Evolutionary conservation across 2,797 vertebrate species (phyloP), one percentile per base, ranked within the genome.

Genomic region (Siniperca undulata): DNA sequence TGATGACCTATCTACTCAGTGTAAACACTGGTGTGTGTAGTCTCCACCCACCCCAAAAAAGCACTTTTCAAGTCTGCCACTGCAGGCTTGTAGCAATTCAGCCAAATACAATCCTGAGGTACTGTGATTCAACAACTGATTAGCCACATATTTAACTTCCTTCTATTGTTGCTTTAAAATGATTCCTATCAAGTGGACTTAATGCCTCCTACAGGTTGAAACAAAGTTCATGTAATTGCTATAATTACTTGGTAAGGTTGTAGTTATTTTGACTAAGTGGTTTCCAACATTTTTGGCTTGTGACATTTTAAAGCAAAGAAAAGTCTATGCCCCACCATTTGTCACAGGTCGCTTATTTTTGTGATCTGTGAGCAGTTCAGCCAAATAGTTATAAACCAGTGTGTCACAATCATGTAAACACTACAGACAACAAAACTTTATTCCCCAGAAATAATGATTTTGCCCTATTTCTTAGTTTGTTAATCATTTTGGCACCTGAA

Each of bases 301-400:
- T 70, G 76, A 80, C 72, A 68, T 77, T 77, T 83, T 38, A 46
- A 66, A 65, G 48, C 7, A 36, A 55, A 58, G 16, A 20, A 46
- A 76, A 48, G 46, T 70, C 19, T n/a, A 9, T n/a, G 38, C 17
- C 22, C 20, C 13, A 4, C 2, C 1, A 55, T 68, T 72, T 53
- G 68, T 79, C 44, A 59, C n/a, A 22, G 80, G 34, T 19, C 8
- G 27, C 24, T 56, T 40, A 38, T 46, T 53, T 50, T 14, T 52
- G 24, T 13, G 46, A 70, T 44, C 50, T n/a, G 56, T 16, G 27
- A 48, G 40, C 6, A 14, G 22, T 56, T n/a, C 19, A 20, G 48
- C 48, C 38, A 6, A 30, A 59, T 5, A 50, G 38, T 20, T 60
- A 8, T 19, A 64, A 36, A 58, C 12, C 3, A 22, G 36, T 14